Conservation (phyloP, 2,888 invertebrate species). For the Cheilosia impressa region DNA sequence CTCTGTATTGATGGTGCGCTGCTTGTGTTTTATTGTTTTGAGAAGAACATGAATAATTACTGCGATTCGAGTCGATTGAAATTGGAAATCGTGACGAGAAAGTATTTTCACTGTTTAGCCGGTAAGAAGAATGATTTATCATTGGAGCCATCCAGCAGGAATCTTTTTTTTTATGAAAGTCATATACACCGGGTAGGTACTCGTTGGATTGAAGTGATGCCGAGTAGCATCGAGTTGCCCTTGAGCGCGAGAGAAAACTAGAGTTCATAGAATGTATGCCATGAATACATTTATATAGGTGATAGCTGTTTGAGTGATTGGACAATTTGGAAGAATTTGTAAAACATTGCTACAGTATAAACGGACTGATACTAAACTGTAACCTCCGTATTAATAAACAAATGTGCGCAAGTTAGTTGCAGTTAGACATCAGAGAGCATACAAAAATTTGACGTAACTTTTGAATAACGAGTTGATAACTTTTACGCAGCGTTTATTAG, state of each 20-base stretch:
- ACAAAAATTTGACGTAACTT: too few species aligned
- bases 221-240: not conserved
- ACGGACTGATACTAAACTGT: too few species aligned
- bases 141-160: slow-evolving; percentile 16
- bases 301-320: too few species aligned
- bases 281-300: too few species aligned
- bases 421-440: too few species aligned
- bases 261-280: slow-evolving; percentile 1
- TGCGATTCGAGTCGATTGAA: slow-evolving; percentile 38
- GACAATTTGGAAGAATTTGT: too few species aligned
- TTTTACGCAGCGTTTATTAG: too few species aligned
- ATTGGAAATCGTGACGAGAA: slow-evolving; percentile 69
- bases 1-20: not conserved
- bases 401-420: too few species aligned
- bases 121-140: slow-evolving; percentile 45
- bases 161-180: slow-evolving; percentile 18
- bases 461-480: too few species aligned
- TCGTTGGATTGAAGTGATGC: slow-evolving; percentile 39
- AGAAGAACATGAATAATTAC: slow-evolving; percentile 46
- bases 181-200: slow-evolving; percentile 6
- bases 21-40: not conserved
- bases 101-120: slow-evolving; percentile 61
- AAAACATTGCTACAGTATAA: too few species aligned
- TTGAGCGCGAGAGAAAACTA: slow-evolving; percentile 35
- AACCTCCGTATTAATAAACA: too few species aligned